Evolutionary conservation across 2,888 invertebrate genomes (phyloP).

Genomic region (Cataglyphis livida): DNA sequence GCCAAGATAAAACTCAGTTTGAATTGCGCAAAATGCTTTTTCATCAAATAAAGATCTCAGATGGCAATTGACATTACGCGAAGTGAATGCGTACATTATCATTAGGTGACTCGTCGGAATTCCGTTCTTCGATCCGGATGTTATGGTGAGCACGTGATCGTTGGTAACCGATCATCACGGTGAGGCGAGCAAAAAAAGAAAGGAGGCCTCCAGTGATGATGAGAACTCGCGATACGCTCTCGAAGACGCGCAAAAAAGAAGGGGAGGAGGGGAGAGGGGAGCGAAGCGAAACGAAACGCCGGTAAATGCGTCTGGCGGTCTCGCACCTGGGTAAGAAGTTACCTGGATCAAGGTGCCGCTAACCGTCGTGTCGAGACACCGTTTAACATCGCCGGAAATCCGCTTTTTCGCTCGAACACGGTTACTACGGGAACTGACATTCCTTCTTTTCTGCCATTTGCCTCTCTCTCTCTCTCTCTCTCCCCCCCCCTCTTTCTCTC

Average conservation of each 20-base stretch:
- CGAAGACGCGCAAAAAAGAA: slow-evolving; percentile 53
- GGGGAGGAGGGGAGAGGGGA: slow-evolving; percentile 60
- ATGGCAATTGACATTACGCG: not conserved
- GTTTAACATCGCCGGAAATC: slow-evolving; percentile 66
- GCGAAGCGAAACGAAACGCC: slow-evolving; percentile 64
- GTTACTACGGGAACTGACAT: slow-evolving; percentile 26
- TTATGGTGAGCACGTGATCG: slow-evolving; percentile 44
- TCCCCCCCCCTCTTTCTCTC: not conserved
- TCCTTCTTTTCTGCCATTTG: slow-evolving; percentile 25
- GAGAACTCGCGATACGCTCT: slow-evolving; percentile 65
- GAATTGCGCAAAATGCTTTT: not conserved
- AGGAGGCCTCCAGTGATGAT: slow-evolving; percentile 46
- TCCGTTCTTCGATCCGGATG: slow-evolving; percentile 33
- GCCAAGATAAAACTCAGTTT: not conserved
- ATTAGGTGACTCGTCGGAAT: slow-evolving; percentile 46
- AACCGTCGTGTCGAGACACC: slow-evolving; percentile 59
- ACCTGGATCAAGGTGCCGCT: slow-evolving; percentile 63
- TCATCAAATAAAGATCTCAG: not conserved
- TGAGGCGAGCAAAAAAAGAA: slow-evolving; percentile 33
- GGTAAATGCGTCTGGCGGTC: slow-evolving; percentile 59
- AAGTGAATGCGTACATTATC: slow-evolving; percentile 34
- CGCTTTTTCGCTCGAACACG: slow-evolving; percentile 58
- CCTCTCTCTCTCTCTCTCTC: not conserved
- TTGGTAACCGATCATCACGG: slow-evolving; percentile 63
- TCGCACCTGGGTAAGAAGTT: slow-evolving; percentile 71